Conservation (phyloP, 2,888 invertebrate species). For the Anagyrus pseudococci region DNA sequence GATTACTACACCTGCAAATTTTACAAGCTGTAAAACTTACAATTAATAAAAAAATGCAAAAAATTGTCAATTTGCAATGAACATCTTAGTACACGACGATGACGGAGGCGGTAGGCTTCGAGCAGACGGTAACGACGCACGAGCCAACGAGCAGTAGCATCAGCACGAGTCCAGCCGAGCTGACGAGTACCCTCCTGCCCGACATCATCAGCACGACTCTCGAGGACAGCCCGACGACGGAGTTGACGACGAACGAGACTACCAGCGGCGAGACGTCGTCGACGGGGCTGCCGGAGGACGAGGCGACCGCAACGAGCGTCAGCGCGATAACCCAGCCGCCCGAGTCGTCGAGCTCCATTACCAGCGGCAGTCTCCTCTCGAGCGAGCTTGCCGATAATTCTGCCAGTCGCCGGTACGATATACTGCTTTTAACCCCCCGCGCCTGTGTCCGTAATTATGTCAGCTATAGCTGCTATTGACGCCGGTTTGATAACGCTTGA, state of each 20-base stretch:
- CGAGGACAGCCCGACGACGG: conserved; percentile 23
- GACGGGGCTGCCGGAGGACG: conserved; percentile 7
- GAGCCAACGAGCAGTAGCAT: conserved; percentile 5
- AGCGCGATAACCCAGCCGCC: conserved; percentile 26
- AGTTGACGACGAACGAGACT: background rate
- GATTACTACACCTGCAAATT: too few species aligned
- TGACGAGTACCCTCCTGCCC: conserved; percentile 6
- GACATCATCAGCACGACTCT: conserved; percentile 20
- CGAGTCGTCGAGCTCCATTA: conserved; percentile 25
- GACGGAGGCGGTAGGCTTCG: conserved; percentile 36
- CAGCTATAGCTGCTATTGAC: too few species aligned
- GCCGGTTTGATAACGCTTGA: too few species aligned
- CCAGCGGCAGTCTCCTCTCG: conserved; percentile 2
- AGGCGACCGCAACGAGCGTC: conserved; percentile 1
- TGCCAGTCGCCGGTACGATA: conserved; percentile 21
- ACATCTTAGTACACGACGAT: conserved; percentile 10
- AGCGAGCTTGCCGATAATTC: conserved; percentile 4
- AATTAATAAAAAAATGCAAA: too few species aligned
- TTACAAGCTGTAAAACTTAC: too few species aligned
- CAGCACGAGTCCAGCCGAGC: background rate
- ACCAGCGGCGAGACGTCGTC: background rate
- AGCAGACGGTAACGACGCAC: conserved; percentile 31
- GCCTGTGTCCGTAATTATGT: too few species aligned
- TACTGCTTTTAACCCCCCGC: too few species aligned
- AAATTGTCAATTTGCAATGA: too few species aligned